Base-by-base conservation (phyloP, 1,140 invertebrate genomes). In the Andricus grossulariae region DNA sequence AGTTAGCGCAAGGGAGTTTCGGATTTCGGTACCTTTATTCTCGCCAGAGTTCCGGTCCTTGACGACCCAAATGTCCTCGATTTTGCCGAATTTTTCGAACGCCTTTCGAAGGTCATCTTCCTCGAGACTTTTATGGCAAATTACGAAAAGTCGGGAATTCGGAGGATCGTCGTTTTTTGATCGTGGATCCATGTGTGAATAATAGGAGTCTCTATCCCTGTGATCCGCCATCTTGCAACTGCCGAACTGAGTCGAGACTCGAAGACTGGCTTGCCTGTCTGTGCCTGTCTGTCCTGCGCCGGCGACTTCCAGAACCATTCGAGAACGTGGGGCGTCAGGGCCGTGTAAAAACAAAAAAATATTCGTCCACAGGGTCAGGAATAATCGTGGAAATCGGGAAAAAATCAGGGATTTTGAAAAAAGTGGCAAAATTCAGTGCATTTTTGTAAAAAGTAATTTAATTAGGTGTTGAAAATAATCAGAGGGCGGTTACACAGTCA, bases 41-140 rank as follows among this genome's bases (percentile, higher is more conserved):
- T 97, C 96, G 60, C 96, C 96, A 50, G 96, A 95, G 60, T 92
- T 93, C 51, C 96, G 95, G 87, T 98, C 96, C 91, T 95, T 97
- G 10, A 98, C 96, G 82, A 98, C 94, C 94, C 96, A 96, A 49
- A 98, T 93, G 90, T 98, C 96, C 90, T 98, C 96, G 71, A 98
- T 96, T 49, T 93, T 93, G 16, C 97, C 97, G 91, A 94, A 98
- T 79, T 94, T 94, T 54, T 94, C 93, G 89, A 98, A 98, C 8
- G 93, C 93, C 70, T 95, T 93, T 77, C 94, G 92, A 74, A 98
- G 94, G 82, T 97, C 95, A 75, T 96, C 94, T 89, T 97, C 96
- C 18, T 93, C 94, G 51, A 97, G 92, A 66, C 93, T 94, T 91
- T 97, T 97, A 76, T 95, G 95, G 83, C 96, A 97, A 76, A 98